These are phyloP conservation scores for Homalodisca vitripennis DNA, from an alignment of 1,140 invertebrate genomes.

Conservation along the genomic window DNA sequence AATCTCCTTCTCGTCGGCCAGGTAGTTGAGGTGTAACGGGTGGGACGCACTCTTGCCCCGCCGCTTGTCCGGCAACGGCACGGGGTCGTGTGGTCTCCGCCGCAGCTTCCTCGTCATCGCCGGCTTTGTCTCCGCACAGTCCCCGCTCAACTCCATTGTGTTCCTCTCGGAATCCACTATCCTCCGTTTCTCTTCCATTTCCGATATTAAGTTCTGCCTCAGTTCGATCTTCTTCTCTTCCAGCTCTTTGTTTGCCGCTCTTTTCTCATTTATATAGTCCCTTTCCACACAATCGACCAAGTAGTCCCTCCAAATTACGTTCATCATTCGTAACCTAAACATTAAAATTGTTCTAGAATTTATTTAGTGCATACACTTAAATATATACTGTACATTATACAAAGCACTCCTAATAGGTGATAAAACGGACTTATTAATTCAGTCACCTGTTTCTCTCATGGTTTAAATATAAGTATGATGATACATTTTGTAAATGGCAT, in stretches of 20 bases:
- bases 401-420: too few relatives aligned
- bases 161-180: constrained; percentile 85
- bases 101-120: constrained; percentile 82
- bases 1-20: constrained; percentile 86
- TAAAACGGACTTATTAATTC: too few relatives aligned
- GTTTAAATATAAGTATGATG: too few relatives aligned
- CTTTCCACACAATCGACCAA: constrained; percentile 82
- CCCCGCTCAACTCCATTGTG: constrained; percentile 62
- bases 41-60: constrained; percentile 67
- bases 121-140: constrained; percentile 60
- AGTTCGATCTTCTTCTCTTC: constrained; percentile 94
- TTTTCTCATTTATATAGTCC: constrained; percentile 86
- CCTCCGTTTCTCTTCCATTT: constrained; percentile 90
- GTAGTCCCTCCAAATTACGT: constrained; percentile 76
- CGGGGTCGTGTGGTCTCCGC: constrained; percentile 89
- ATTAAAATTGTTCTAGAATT: too few relatives aligned
- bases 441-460: too few relatives aligned
- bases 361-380: too few relatives aligned
- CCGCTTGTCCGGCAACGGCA: constrained; percentile 78
- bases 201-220: constrained; percentile 83
- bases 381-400: too few relatives aligned
- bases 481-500: too few relatives aligned
- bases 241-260: constrained; percentile 85
- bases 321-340: constrained; percentile 70
- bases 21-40: constrained; percentile 78